phyloP scores from a whole-genome alignment of 2,888 invertebrate species.

The Rhingia campestris region DNA sequence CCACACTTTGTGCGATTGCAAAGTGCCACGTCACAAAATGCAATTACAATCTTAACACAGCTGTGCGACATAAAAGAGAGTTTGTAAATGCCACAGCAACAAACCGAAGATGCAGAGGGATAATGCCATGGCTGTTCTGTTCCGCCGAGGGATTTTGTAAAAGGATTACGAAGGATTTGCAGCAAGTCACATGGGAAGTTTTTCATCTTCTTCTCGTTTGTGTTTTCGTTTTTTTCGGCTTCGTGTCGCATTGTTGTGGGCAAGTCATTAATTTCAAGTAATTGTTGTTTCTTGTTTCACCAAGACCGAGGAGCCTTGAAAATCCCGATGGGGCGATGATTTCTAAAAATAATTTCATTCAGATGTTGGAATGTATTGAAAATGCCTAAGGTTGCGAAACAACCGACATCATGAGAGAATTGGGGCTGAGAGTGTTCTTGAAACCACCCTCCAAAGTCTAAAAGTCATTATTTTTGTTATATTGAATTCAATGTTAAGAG shows the following conservation, averaged over 20 bases:
- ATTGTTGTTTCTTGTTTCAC: conserved; percentile 39
- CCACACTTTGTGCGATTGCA: conserved; percentile 45
- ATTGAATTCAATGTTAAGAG: too few relatives aligned
- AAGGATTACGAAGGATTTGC: conserved; percentile 64
- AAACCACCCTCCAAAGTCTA: too few relatives aligned
- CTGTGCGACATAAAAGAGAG: conserved; percentile 59
- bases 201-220: conserved; percentile 40
- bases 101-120: conserved; percentile 7
- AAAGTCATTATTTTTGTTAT: too few relatives aligned
- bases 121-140: conserved; percentile 38
- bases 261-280: conserved; percentile 65
- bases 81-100: conserved; percentile 16
- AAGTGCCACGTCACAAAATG: conserved; percentile 69
- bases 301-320: too few relatives aligned
- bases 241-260: conserved; percentile 64
- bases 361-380: too few relatives aligned
- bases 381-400: too few relatives aligned
- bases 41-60: conserved; percentile 73
- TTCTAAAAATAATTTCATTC: too few relatives aligned
- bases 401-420: too few relatives aligned
- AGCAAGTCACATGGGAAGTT: conserved; percentile 55
- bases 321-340: too few relatives aligned
- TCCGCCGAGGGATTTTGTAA: conserved; percentile 48
- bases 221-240: conserved; percentile 8
- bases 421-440: too few relatives aligned